These are phyloP conservation scores for Ivindomyrus marchei DNA, from an alignment of 2,113 vertebrate species.

Conservation along the genomic window DNA sequence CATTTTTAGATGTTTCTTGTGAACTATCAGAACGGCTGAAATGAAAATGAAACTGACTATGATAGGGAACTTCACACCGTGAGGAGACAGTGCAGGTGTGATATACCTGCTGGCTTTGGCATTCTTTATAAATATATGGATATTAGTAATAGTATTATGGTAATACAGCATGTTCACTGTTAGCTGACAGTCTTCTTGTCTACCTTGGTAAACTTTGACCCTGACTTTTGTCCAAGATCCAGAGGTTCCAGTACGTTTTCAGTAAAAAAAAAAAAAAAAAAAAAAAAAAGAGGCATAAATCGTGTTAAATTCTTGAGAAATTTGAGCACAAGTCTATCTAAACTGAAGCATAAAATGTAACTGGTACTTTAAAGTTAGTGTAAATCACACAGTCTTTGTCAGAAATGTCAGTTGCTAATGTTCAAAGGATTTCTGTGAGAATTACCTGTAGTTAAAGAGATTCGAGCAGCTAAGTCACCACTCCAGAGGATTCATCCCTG, in stretches of 20 bases:
- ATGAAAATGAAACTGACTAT: not conserved
- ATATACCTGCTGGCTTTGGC: not conserved
- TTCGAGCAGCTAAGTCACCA: conserved; percentile 87
- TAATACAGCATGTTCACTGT: no score
- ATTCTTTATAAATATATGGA: not conserved
- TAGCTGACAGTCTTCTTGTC: conserved; percentile 77
- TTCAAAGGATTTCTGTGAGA: no score
- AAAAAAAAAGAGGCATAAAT: not conserved
- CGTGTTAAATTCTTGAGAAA: not conserved
- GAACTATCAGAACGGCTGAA: not conserved
- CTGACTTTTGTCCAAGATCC: conserved; percentile 68
- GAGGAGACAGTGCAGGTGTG: not conserved
- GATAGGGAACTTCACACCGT: not conserved
- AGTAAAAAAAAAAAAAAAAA: conserved; percentile 46
- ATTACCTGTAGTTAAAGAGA: conserved; percentile 49
- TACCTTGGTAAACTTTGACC: conserved; percentile 82
- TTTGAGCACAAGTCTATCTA: not conserved
- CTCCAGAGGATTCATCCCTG: conserved; percentile 90
- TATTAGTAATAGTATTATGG: not conserved
- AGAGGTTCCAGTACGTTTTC: conserved; percentile 88
- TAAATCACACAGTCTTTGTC: not conserved
- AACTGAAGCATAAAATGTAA: not conserved
- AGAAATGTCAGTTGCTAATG: not conserved
- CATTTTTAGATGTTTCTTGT: not conserved
- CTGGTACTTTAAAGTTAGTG: not conserved